Base-by-base conservation (phyloP, 2,888 invertebrate species). In the Matsumyia berberina region DNA sequence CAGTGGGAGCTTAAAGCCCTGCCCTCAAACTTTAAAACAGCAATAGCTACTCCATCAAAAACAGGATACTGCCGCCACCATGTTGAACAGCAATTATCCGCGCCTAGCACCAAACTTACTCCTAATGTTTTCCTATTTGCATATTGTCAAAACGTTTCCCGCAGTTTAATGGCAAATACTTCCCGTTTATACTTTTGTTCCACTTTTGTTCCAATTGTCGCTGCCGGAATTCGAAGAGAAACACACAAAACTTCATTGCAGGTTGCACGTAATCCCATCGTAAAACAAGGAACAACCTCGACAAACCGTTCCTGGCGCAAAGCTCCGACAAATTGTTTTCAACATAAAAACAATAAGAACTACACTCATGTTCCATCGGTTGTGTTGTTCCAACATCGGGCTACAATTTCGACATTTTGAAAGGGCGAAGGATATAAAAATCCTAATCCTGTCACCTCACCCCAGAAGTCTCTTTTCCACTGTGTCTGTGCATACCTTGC, bases 201-300 rank as follows among this genome's bases (percentile, higher is more conserved):
- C 57, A 81, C 49, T 74, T 58, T 74, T 35, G 67, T 5, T 19
- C 62, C 51, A 77, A n/a, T 76, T 67, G 64, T 57, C n/a, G 12
- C 37, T 31, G 31, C 9, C 44, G 19, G 58, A 58, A 49, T 64
- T 53, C 39, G 12, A 12, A 42, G 31, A 37, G 46, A 72, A 17
- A 57, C 9, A 67, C 5, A 17, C 46, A 15, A 55, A 64, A 53
- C 64, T 51, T 57, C 64, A 85, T 66, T 80, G 85, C 85, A 85
- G 53, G 51, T 66, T 80, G 80, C 85, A 85, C 85, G 85, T 85
- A 80, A 85, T 80, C 70, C 80, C 31, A 80, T 80, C 80, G 74
- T 79, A 85, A 85, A 85, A 35, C n/a, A n/a, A 66, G 70, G 44
- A 33, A 60, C 79, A 72, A 79, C 62, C 66, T 83, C 57, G 8